phyloP scores from a whole-genome alignment of 2,888 invertebrate genomes.

The Lottia gigantea region DNA sequence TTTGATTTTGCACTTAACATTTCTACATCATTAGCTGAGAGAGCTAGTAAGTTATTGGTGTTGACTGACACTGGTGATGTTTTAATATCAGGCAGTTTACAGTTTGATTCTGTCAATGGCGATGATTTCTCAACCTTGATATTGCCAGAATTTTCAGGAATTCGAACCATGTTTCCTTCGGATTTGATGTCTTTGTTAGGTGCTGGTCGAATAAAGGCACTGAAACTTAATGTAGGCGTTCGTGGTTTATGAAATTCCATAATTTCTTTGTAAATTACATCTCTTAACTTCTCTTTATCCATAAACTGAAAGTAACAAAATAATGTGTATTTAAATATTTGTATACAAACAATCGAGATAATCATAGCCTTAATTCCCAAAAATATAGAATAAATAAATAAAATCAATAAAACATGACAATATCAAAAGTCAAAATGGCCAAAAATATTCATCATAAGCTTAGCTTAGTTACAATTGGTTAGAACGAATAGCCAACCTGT shows the following conservation, averaged over 20 bases:
- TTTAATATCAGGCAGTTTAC: constrained; percentile 13
- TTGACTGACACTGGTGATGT: constrained; percentile 38
- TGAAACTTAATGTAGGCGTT: constrained; percentile 50
- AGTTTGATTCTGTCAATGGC: not conserved
- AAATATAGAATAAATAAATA: too few species aligned
- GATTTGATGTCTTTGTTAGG: constrained; percentile 39
- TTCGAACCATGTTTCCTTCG: not conserved
- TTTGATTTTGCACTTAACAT: constrained; percentile 62
- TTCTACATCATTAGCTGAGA: constrained; percentile 50
- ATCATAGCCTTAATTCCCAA: too few species aligned
- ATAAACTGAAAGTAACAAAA: constrained; percentile 53
- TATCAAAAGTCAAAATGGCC: too few species aligned
- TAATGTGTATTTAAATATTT: too few species aligned
- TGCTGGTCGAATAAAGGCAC: constrained; percentile 54
- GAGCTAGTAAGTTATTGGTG: constrained; percentile 27
- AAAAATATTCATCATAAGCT: too few species aligned
- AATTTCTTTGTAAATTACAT: constrained; percentile 65
- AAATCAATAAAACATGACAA: too few species aligned
- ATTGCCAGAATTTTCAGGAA: not conserved
- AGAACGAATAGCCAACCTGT: too few species aligned
- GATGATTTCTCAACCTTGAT: not conserved
- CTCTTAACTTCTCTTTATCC: constrained; percentile 54
- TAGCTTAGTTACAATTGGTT: too few species aligned
- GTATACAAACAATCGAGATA: too few species aligned
- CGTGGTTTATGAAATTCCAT: constrained; percentile 59